phyloP scores from a whole-genome alignment of 2,888 invertebrate species.

The Iselma pallidipennis region DNA sequence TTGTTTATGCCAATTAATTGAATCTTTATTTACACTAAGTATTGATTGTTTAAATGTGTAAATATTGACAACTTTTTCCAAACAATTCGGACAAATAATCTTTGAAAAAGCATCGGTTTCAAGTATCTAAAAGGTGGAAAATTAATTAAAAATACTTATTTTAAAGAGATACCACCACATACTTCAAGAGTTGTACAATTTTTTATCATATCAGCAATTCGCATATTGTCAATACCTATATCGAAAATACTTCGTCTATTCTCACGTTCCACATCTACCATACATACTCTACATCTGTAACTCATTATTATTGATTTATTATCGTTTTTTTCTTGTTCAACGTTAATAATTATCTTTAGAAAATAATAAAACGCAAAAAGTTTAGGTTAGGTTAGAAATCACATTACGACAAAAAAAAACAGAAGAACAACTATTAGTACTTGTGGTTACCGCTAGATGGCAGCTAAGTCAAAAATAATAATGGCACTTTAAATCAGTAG shows the following conservation, averaged over 20 bases:
- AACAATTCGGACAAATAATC: background rate
- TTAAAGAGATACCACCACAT: no score
- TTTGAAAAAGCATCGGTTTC: background rate
- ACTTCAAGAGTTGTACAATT: conserved; percentile 2
- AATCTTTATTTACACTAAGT: background rate
- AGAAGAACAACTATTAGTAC: background rate
- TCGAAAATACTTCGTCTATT: background rate
- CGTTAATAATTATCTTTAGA: no score
- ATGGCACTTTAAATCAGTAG: background rate
- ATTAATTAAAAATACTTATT: background rate
- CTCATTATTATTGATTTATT: background rate
- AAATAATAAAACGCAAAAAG: no score
- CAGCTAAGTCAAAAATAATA: no score
- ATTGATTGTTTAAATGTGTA: background rate
- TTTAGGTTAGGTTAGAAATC: background rate
- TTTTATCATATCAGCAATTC: background rate
- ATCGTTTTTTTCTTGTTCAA: no score
- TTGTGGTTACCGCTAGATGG: background rate
- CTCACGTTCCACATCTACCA: background rate
- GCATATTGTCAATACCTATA: background rate
- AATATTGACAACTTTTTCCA: background rate
- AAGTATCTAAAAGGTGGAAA: background rate
- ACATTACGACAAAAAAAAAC: no score
- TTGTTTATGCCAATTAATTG: background rate
- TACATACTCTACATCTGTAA: background rate